phyloP scores from a whole-genome alignment of 2,797 vertebrate species.

The Pelodytes ibericus region DNA sequence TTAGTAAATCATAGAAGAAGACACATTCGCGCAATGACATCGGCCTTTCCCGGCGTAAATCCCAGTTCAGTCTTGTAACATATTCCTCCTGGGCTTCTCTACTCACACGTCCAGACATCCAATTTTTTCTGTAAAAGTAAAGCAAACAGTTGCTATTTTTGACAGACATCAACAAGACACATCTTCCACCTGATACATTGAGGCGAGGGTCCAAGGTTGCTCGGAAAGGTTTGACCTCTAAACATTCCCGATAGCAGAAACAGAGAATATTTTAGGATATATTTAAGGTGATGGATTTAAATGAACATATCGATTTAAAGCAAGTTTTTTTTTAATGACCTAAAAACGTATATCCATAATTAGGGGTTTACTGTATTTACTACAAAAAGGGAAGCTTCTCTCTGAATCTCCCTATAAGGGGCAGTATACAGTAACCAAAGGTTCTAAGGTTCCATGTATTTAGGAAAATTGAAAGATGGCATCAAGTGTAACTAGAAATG shows the following conservation, averaged over 20 bases:
- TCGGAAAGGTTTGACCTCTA: conserved; percentile 11
- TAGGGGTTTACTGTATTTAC: no score
- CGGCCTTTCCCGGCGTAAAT: conserved; percentile 17
- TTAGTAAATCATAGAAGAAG: conserved; percentile 19
- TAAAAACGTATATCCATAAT: no score
- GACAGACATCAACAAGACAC: conserved; percentile 32
- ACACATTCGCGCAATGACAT: conserved; percentile 28
- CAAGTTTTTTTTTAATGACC: no score
- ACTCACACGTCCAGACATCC: conserved; percentile 18
- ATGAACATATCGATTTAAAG: no score
- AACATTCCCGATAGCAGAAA: conserved; percentile 1
- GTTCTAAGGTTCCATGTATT: no score
- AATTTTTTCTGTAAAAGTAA: conserved; percentile 25
- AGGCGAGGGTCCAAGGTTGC: conserved; percentile 40
- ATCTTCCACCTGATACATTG: conserved; percentile 20
- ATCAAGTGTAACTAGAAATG: no score
- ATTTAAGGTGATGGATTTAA: no score
- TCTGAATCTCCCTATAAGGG: no score
- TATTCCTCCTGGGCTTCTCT: conserved; percentile 50
- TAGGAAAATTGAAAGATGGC: no score
- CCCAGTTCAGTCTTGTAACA: conserved; percentile 21
- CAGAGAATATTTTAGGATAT: no score
- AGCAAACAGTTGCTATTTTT: conserved; percentile 21
- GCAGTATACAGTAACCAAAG: no score
- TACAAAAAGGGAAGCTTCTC: no score